Percentiles rank a stretch among this genome's conserved stretches.
These are phyloP conservation scores for Paratilapia polleni DNA, from an alignment of 2,113 vertebrate species.

Conservation along the genomic window DNA sequence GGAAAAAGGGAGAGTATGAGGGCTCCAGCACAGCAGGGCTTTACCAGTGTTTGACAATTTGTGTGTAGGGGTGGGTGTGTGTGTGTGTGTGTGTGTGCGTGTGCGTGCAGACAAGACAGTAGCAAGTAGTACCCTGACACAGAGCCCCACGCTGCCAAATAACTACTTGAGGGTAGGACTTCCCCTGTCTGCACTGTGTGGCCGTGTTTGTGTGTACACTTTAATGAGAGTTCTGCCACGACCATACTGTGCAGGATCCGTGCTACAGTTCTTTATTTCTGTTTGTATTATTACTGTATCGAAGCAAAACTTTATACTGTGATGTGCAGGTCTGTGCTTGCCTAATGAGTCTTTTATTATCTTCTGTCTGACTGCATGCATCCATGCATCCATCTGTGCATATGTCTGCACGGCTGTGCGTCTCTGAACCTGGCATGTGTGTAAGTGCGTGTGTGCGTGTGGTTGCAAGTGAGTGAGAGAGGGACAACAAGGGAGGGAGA, in stretches of 20 bases:
- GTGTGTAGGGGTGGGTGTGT: neutral
- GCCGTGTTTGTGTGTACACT: neutral
- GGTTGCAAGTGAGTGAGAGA: constrained; percentile 54
- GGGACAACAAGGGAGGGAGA: constrained; percentile 58
- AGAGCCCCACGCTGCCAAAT: neutral
- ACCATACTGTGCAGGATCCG: constrained; percentile 21
- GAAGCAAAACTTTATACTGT: constrained; percentile 10
- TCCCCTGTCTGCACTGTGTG: constrained; percentile 10
- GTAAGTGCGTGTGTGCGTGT: constrained; percentile 40
- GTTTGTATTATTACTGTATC: constrained; percentile 25
- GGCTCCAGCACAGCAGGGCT: neutral
- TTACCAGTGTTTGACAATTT: neutral
- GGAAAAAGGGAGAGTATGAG: neutral
- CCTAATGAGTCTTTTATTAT: constrained; percentile 18
- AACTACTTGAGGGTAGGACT: constrained; percentile 17
- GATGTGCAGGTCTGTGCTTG: constrained; percentile 42
- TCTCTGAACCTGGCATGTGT: constrained; percentile 38
- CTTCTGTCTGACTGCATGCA: constrained; percentile 28
- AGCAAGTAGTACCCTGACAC: neutral
- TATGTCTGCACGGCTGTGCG: constrained; percentile 38
- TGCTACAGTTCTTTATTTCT: constrained; percentile 12
- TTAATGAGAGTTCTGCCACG: constrained; percentile 28
- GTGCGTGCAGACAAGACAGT: neutral
- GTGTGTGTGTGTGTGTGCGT: neutral
- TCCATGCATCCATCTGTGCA: constrained; percentile 48